Percentiles rank a stretch among this genome's conserved stretches.
Evolutionary conservation across 2,797 vertebrate genomes (phyloP).

Genomic region (Erethizon dorsatum): DNA sequence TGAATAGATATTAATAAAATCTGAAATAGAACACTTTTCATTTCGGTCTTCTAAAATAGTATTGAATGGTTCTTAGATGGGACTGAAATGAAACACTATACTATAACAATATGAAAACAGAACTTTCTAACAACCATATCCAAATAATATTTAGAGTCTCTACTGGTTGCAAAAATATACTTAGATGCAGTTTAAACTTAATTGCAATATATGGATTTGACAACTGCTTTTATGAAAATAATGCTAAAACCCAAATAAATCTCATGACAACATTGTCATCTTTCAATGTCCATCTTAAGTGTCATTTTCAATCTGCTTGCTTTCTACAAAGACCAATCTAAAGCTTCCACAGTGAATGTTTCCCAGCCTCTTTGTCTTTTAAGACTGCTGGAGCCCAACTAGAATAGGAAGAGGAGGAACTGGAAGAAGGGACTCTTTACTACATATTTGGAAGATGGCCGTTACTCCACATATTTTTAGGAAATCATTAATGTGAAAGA

Average conservation of each 20-base stretch:
- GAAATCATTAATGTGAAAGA: not conserved
- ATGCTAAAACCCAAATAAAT: not conserved
- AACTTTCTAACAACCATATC: not conserved
- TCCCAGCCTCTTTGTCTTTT: not conserved
- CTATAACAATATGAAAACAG: not conserved
- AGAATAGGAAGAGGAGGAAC: accelerated
- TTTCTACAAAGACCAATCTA: not conserved
- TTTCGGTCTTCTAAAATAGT: not conserved
- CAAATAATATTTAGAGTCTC: not conserved
- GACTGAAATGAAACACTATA: not conserved
- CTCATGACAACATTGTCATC: not conserved
- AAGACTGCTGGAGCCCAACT: not conserved
- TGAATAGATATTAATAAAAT: not conserved
- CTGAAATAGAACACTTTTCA: not conserved
- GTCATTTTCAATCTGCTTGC: not conserved
- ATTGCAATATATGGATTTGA: not conserved
- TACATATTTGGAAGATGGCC: not conserved
- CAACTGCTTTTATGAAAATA: not conserved
- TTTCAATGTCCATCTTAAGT: not conserved
- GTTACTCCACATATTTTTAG: not conserved
- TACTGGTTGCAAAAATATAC: not conserved
- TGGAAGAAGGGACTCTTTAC: not conserved
- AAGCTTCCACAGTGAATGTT: not conserved
- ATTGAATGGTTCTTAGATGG: not conserved
- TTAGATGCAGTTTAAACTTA: not conserved